A percentile compares a stretch with the other conserved stretches of the same genome.
Evolutionary conservation across 92 coral and sea anemone species (phyloP).

Genomic region (Desmophyllum pertusum): DNA sequence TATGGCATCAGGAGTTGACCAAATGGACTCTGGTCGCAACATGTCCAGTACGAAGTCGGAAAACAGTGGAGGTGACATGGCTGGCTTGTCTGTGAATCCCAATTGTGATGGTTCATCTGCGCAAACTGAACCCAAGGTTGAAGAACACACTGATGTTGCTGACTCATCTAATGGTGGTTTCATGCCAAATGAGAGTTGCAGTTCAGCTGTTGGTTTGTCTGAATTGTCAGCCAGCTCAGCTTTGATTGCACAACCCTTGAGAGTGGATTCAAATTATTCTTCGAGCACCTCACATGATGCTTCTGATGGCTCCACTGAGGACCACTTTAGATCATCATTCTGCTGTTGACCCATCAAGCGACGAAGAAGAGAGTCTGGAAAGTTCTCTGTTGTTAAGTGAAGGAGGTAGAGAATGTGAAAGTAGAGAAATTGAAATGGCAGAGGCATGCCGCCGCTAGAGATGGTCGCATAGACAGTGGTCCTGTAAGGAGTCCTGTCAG

Average conservation of each 20-base stretch:
- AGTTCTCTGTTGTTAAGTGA: not conserved
- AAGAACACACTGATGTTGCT: not conserved
- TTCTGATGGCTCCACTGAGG: not conserved
- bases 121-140: not conserved
- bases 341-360: not conserved
- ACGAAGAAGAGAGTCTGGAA: not conserved
- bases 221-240: not conserved
- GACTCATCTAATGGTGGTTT: not conserved
- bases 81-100: not conserved
- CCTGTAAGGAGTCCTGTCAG: not conserved
- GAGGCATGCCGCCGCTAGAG: not conserved
- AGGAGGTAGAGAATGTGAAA: not conserved
- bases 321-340: not conserved
- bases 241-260: not conserved
- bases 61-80: not conserved
- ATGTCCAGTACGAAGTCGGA: not conserved
- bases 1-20: not conserved
- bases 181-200: not conserved
- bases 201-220: not conserved
- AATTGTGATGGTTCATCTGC: not conserved
- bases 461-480: not conserved
- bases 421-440: not conserved
- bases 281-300: not conserved
- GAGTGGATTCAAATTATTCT: not conserved
- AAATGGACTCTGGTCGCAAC: not conserved